Evolutionary conservation across 1,140 invertebrate genomes (phyloP).

Genomic region (Pseudoatta argentina): DNA sequence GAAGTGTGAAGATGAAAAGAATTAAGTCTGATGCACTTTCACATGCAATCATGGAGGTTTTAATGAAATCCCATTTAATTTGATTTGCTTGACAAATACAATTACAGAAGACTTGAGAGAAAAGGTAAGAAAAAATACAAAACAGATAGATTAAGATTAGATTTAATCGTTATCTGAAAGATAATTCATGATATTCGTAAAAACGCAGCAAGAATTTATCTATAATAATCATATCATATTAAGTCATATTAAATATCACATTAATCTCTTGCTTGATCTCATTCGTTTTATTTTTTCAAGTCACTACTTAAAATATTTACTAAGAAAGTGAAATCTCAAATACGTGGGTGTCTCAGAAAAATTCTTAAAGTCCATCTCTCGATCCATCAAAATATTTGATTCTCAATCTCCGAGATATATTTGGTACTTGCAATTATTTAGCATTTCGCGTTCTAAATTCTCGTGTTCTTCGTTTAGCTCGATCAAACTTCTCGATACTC

Average conservation of each 20-base stretch:
- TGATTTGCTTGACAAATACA: neutral
- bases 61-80: neutral
- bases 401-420: neutral
- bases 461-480: neutral
- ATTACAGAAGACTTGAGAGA: neutral
- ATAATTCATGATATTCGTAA: neutral
- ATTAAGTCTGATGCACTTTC: neutral
- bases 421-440: neutral
- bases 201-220: neutral
- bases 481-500: neutral
- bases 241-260: too few species aligned
- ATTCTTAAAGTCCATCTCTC: neutral
- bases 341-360: neutral
- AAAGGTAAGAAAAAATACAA: slow-evolving; percentile 28
- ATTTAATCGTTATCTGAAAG: neutral
- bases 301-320: neutral
- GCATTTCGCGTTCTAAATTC: neutral
- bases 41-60: neutral
- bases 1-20: neutral
- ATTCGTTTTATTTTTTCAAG: neutral
- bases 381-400: neutral
- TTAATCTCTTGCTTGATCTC: neutral
- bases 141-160: slow-evolving; percentile 7
- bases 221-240: neutral
- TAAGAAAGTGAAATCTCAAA: neutral